Evolutionary conservation across 1,140 invertebrate species (phyloP).

Genomic region (Drosophila parabipectinata): DNA sequence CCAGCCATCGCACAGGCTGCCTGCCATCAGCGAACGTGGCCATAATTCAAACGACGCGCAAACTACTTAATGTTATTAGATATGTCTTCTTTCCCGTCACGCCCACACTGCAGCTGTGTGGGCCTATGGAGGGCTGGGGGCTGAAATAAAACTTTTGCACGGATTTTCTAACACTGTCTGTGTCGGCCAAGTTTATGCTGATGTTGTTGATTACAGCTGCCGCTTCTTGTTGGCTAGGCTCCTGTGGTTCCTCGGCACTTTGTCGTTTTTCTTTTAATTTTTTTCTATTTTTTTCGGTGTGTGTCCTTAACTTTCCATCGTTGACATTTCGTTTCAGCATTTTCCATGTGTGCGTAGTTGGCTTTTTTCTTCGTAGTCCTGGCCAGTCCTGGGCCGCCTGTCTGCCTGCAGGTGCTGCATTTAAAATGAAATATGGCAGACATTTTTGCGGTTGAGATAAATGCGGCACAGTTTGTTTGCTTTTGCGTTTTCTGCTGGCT

Average conservation of each 20-base stretch:
- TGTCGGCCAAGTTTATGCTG: conserved; percentile 66
- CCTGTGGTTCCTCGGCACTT: conserved; percentile 20
- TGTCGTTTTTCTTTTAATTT: conserved; percentile 12
- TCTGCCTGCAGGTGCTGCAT: conserved; percentile 76
- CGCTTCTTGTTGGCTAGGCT: conserved; percentile 16
- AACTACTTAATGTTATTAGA: conserved; percentile 81
- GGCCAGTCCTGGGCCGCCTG: conserved; percentile 15
- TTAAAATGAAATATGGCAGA: conserved; percentile 79
- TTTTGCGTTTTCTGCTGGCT: conserved; percentile 47
- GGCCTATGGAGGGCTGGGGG: not conserved
- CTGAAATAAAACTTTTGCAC: conserved; percentile 47
- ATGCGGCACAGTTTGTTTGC: conserved; percentile 68
- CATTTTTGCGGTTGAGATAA: conserved; percentile 76
- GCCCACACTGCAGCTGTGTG: conserved; percentile 33
- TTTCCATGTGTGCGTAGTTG: conserved; percentile 34
- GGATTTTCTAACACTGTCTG: conserved; percentile 50
- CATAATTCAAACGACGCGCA: conserved; percentile 79
- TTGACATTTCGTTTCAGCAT: conserved; percentile 76
- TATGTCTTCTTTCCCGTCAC: conserved; percentile 64
- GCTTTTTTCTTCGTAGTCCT: conserved; percentile 1
- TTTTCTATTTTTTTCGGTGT: conserved; percentile 18
- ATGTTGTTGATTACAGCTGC: conserved; percentile 74
- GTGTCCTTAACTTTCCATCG: conserved; percentile 51
- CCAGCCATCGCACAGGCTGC: conserved; percentile 59
- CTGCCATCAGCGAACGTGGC: conserved; percentile 69